These are phyloP conservation scores for Liodrosophila aerea DNA, from an alignment of 2,888 invertebrate genomes.

Conservation along the genomic window DNA sequence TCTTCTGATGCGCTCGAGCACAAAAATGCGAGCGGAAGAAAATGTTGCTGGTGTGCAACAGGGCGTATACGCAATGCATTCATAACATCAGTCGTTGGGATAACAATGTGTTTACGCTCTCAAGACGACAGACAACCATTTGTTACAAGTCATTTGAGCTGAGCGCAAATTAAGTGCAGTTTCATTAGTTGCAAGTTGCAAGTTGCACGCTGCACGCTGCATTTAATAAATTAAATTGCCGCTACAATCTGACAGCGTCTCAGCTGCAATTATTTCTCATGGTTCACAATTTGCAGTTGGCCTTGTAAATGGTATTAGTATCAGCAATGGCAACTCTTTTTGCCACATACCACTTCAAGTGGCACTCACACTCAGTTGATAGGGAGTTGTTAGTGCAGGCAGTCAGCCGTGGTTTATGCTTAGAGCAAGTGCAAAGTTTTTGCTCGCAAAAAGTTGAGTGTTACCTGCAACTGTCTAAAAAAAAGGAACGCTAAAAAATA, in stretches of 20 bases:
- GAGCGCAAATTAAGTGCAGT: conserved; percentile 68
- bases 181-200: conserved; percentile 72
- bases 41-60: conserved; percentile 26
- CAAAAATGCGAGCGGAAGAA: conserved; percentile 10
- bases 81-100: conserved; percentile 17
- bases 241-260: conserved; percentile 27
- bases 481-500: neutral
- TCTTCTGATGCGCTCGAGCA: conserved; percentile 23
- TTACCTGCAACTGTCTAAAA: conserved; percentile 20
- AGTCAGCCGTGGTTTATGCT: conserved; percentile 26
- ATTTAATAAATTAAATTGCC: conserved; percentile 73
- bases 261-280: conserved; percentile 45
- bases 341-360: conserved; percentile 8
- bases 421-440: conserved; percentile 33
- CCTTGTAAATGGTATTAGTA: conserved; percentile 43
- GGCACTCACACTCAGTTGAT: neutral
- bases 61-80: conserved; percentile 14
- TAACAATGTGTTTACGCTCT: conserved; percentile 20
- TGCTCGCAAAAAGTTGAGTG: conserved; percentile 16
- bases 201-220: no score
- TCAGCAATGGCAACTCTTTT: conserved; percentile 21
- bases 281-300: conserved; percentile 27
- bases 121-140: conserved; percentile 40
- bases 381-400: conserved; percentile 12
- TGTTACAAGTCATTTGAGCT: conserved; percentile 63